A percentile compares a stretch with the other conserved stretches of the same genome.
Evolutionary conservation across 2,113 vertebrate species (phyloP).

Genomic region (Phalacrocorax aristotelis): DNA sequence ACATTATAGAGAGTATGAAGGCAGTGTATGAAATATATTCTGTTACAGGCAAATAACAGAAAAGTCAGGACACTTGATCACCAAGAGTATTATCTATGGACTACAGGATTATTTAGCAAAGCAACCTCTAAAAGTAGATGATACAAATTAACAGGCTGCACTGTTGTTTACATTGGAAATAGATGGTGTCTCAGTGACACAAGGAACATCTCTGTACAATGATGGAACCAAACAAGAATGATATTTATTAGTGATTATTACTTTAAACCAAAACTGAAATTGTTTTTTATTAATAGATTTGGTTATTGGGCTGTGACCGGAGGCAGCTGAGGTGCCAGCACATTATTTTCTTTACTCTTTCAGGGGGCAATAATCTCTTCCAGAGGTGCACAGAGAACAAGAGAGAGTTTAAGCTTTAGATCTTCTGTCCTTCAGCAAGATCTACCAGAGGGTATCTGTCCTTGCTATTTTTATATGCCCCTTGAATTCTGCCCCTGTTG

Average conservation of each 20-base stretch:
- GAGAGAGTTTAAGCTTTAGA: neutral
- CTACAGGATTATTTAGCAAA: neutral
- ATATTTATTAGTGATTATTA: neutral
- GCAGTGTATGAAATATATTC: neutral
- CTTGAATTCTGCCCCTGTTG: neutral
- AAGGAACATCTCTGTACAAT: neutral
- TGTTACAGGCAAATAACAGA: neutral
- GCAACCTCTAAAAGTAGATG: neutral
- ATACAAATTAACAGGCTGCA: neutral
- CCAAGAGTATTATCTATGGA: neutral
- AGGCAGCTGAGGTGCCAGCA: neutral
- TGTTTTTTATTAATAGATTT: neutral
- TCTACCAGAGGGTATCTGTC: neutral
- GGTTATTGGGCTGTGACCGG: neutral
- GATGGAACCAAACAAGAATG: neutral
- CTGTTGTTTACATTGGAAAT: neutral
- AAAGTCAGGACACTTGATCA: neutral
- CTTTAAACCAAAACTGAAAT: neutral
- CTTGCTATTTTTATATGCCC: neutral
- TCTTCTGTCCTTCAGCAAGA: neutral
- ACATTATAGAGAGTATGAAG: neutral
- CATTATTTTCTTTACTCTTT: neutral
- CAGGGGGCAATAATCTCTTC: neutral
- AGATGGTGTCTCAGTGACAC: neutral
- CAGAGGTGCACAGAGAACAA: neutral